Percentiles rank a stretch among this genome's conserved stretches.
Evolutionary conservation across 2,113 vertebrate genomes (phyloP).

Genomic region (Murina feae): DNA sequence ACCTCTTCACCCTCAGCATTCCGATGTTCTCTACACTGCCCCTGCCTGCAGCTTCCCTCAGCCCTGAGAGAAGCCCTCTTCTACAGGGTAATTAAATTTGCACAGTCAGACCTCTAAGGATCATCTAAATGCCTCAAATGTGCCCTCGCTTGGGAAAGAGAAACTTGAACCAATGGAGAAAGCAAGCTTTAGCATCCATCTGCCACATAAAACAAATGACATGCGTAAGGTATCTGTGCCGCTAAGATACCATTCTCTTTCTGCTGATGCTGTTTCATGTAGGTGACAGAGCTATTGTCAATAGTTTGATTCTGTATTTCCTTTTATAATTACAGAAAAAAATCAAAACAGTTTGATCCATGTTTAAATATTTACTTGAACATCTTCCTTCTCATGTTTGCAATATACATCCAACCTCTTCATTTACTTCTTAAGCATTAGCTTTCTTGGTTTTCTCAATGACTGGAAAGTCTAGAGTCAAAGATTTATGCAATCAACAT

Average conservation of each 20-base stretch:
- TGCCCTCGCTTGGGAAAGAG: not conserved
- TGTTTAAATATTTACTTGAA: constrained; percentile 48
- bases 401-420: not conserved
- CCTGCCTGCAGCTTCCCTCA: not conserved
- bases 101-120: not conserved
- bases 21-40: not conserved
- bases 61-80: not conserved
- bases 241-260: constrained; percentile 35
- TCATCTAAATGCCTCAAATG: not conserved
- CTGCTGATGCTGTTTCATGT: not conserved
- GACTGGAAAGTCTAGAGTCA: not conserved
- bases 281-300: not conserved
- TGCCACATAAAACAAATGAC: not conserved
- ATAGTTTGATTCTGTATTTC: not conserved
- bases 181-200: not conserved
- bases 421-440: not conserved
- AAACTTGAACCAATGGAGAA: not conserved
- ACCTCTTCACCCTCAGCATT: not conserved
- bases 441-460: not conserved
- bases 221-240: constrained; percentile 1
- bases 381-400: not conserved
- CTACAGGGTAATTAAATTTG: not conserved
- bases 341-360: not conserved
- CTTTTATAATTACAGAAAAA: constrained; percentile 64
- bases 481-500: not conserved